phyloP scores from a whole-genome alignment of 2,113 vertebrate species.

The Pluvialis apricaria region DNA sequence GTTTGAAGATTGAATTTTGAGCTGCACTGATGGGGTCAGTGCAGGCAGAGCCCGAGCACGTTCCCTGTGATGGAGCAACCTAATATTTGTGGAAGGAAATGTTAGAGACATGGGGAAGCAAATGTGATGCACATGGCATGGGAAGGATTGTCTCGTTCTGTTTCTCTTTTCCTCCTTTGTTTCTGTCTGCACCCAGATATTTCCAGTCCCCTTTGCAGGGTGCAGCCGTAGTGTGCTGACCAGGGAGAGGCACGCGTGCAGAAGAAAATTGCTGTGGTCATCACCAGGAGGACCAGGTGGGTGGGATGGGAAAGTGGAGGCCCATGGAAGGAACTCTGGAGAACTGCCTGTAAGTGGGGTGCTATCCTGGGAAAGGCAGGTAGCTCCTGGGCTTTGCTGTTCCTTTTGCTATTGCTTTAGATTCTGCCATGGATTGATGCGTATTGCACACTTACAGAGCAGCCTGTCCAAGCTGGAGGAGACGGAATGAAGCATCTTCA shows the following conservation, averaged over 20 bases:
- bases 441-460: not conserved
- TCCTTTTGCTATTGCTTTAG: not conserved
- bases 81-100: not conserved
- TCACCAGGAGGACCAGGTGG: not conserved
- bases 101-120: not conserved
- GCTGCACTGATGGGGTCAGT: not conserved
- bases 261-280: not conserved
- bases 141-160: not conserved
- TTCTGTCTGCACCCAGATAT: not conserved
- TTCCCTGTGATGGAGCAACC: not conserved
- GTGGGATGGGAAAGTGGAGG: not conserved
- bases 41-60: not conserved
- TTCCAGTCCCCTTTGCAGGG: not conserved
- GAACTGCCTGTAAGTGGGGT: not conserved
- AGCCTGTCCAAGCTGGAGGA: not conserved
- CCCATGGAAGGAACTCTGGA: not conserved
- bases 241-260: not conserved
- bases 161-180: not conserved
- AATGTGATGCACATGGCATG: rapidly evolving
- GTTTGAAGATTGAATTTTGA: not conserved
- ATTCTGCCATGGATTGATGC: not conserved
- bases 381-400: not conserved
- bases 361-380: not conserved
- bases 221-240: rapidly evolving
- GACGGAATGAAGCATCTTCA: not conserved